These are phyloP conservation scores for Telenomus remus DNA, from an alignment of 1,140 invertebrate species.

Conservation along the genomic window DNA sequence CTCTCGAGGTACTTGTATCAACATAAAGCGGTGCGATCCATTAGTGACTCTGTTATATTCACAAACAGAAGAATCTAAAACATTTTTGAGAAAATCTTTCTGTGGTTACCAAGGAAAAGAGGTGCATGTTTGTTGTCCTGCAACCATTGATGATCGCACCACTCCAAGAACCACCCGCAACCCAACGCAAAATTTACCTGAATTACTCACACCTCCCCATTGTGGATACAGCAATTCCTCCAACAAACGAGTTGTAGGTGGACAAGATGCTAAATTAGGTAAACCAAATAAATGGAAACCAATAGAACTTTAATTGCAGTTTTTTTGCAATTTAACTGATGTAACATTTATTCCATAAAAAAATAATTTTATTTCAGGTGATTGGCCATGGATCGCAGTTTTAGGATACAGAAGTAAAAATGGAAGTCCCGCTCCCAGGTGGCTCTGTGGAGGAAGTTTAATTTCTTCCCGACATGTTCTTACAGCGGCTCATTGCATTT, in stretches of 20 bases:
- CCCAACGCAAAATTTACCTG: too few species aligned
- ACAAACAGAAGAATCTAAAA: slow-evolving; percentile 54
- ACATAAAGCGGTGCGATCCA: slow-evolving; percentile 70
- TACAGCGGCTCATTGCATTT: slow-evolving; percentile 90
- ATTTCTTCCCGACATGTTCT: slow-evolving; percentile 84
- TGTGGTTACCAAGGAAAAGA: slow-evolving; percentile 75
- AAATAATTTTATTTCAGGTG: too few species aligned
- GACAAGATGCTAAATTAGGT: slow-evolving; percentile 63
- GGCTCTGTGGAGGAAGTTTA: slow-evolving; percentile 88
- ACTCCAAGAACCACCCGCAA: too few species aligned
- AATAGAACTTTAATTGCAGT: too few species aligned
- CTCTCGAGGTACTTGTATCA: slow-evolving; percentile 51
- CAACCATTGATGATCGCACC: background rate
- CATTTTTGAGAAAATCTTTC: slow-evolving; percentile 74
- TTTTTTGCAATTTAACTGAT: too few species aligned
- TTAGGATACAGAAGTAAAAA: slow-evolving; percentile 79
- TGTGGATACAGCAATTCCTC: slow-evolving; percentile 63
- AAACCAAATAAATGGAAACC: too few species aligned
- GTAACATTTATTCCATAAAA: too few species aligned
- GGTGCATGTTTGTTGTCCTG: slow-evolving; percentile 77
- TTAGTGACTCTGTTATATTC: slow-evolving; percentile 69
- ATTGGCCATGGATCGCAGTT: slow-evolving; percentile 84
- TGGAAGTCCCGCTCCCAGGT: slow-evolving; percentile 71
- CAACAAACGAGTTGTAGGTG: slow-evolving; percentile 59
- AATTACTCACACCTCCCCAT: slow-evolving; percentile 53